phyloP scores from a whole-genome alignment of 37 sponge, comb jelly and placozoan species.

The Crambe crambe region DNA sequence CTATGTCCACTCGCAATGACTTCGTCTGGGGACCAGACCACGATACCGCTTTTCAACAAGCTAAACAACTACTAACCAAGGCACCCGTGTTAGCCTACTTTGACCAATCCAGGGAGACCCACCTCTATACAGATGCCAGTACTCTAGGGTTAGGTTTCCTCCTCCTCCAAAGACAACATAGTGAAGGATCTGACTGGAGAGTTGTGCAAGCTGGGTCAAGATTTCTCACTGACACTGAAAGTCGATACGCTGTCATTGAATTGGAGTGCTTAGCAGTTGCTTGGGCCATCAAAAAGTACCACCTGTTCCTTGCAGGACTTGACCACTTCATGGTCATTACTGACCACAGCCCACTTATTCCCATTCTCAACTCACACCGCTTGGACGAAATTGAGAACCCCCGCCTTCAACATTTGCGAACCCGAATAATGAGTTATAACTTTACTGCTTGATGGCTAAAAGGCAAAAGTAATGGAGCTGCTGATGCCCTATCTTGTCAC shows the following conservation, averaged over 20 bases:
- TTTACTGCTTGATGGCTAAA: slow-evolving; percentile 44
- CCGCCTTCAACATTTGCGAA: slow-evolving; percentile 40
- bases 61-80: slow-evolving; percentile 11
- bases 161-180: slow-evolving; percentile 11
- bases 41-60: slow-evolving; percentile 23
- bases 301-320: slow-evolving; percentile 33
- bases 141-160: slow-evolving; percentile 33
- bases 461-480: slow-evolving; percentile 26
- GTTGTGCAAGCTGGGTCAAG: slow-evolving; percentile 32
- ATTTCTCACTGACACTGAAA: slow-evolving; percentile 36
- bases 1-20: slow-evolving; percentile 48
- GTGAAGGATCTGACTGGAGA: slow-evolving; percentile 7
- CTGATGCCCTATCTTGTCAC: slow-evolving; percentile 35
- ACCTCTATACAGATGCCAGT: slow-evolving; percentile 52
- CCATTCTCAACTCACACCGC: slow-evolving; percentile 48
- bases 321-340: slow-evolving; percentile 48
- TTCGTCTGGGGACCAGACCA: slow-evolving; percentile 34
- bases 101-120: slow-evolving; percentile 34
- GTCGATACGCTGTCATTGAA: slow-evolving; percentile 45
- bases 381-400: slow-evolving; percentile 61
- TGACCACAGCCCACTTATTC: slow-evolving; percentile 45
- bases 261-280: slow-evolving; percentile 40
- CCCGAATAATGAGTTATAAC: slow-evolving; percentile 33
- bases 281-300: slow-evolving; percentile 46
- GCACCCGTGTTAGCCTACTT: slow-evolving; percentile 41